phyloP scores from a whole-genome alignment of 2,888 invertebrate species.

The Agrypnus murinus region DNA sequence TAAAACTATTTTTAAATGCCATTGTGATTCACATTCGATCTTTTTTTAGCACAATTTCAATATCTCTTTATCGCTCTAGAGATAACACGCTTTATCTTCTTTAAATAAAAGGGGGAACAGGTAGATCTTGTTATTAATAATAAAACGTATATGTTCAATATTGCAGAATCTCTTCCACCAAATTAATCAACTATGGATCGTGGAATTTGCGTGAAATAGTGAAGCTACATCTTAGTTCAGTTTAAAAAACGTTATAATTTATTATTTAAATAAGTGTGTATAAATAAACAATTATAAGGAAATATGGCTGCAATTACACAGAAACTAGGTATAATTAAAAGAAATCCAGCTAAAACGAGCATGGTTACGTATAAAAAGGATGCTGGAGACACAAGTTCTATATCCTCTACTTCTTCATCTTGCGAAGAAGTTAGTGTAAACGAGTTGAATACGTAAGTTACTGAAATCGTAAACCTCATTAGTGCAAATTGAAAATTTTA shows the following conservation, averaged over 20 bases:
- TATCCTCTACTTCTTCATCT: too few species aligned
- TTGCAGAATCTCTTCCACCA: too few species aligned
- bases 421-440: constrained; percentile 24
- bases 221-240: too few species aligned
- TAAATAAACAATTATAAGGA: too few species aligned
- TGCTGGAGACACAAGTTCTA: too few species aligned
- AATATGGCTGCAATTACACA: not conserved
- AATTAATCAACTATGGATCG: too few species aligned
- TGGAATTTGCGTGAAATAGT: too few species aligned
- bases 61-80: not conserved
- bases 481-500: too few species aligned
- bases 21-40: not conserved
- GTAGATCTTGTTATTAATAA: not conserved
- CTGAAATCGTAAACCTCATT: too few species aligned
- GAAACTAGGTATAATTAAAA: constrained; percentile 17
- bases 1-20: not conserved
- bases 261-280: too few species aligned
- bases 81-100: constrained; percentile 10
- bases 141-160: too few species aligned
- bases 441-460: constrained; percentile 66
- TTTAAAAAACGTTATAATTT: too few species aligned
- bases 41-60: constrained; percentile 12
- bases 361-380: constrained; percentile 14
- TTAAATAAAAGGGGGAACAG: constrained; percentile 12
- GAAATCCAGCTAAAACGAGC: not conserved